Percentiles rank a stretch among this genome's conserved stretches.
These are phyloP conservation scores for Hydrolagus affinis DNA, from an alignment of 2,113 vertebrate genomes.

Conservation along the genomic window DNA sequence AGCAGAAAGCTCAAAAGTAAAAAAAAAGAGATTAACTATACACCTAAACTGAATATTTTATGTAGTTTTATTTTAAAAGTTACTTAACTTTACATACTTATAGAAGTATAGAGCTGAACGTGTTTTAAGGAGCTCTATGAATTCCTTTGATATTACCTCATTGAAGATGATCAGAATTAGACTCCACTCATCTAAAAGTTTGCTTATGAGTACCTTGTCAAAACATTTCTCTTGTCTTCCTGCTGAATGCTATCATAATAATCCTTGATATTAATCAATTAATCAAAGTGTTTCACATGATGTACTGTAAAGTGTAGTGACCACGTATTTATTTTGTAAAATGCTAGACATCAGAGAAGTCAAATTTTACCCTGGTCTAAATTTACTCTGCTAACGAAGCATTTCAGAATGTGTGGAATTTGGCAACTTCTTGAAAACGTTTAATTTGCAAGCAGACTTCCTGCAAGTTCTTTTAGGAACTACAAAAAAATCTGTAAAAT, in stretches of 20 bases:
- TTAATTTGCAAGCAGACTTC: no score
- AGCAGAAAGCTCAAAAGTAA: slow-evolving; percentile 42
- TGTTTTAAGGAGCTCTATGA: neutral
- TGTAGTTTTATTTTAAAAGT: neutral
- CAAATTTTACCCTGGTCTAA: neutral
- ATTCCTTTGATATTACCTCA: neutral
- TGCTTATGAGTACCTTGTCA: no score
- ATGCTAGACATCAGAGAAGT: no score
- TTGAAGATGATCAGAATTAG: neutral
- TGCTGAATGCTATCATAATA: no score
- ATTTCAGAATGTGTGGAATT: no score
- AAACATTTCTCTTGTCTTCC: no score
- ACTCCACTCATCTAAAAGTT: neutral
- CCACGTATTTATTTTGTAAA: no score
- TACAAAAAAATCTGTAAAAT: neutral
- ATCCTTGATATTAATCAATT: no score
- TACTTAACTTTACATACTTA: neutral
- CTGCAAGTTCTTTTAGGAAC: no score
- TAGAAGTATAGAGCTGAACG: neutral
- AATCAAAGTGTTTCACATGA: no score
- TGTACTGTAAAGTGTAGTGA: no score
- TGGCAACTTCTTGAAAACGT: no score
- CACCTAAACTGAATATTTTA: slow-evolving; percentile 35
- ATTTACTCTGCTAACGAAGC: neutral
- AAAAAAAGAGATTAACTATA: slow-evolving; percentile 39